These are phyloP conservation scores for Muricea muricata DNA, from an alignment of 92 coral and sea anemone species.

Conservation along the genomic window DNA sequence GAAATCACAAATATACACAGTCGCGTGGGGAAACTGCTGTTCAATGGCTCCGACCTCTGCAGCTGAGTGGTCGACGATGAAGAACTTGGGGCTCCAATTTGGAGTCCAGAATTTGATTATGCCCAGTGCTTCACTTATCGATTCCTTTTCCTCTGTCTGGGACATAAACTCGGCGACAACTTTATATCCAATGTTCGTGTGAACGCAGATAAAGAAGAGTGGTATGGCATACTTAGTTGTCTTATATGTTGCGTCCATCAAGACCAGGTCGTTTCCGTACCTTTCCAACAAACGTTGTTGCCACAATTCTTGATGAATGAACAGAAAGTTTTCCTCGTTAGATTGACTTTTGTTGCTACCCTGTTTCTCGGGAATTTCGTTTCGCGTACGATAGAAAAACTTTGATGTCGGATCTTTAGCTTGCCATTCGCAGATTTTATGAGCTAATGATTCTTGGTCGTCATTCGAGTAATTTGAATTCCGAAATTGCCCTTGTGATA, in stretches of 20 bases:
- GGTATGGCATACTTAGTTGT: conserved; percentile 17
- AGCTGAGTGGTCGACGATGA: conserved; percentile 49
- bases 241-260: not conserved
- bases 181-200: not conserved
- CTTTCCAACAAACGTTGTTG: not conserved
- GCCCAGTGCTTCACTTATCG: conserved; percentile 58
- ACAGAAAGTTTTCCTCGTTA: not conserved
- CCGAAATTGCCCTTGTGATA: conserved; percentile 34
- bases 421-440: conserved; percentile 41
- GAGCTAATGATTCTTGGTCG: conserved; percentile 36
- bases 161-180: not conserved
- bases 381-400: conserved; percentile 50
- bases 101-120: conserved; percentile 58
- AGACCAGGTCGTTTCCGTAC: not conserved
- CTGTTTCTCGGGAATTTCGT: too few species aligned
- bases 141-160: conserved; percentile 42
- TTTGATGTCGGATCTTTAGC: conserved; percentile 26
- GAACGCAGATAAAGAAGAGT: not conserved
- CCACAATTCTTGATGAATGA: not conserved
- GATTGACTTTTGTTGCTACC: too few species aligned
- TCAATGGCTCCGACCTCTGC: conserved; percentile 60
- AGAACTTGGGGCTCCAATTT: conserved; percentile 49
- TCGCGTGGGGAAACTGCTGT: conserved; percentile 18
- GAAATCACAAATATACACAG: conserved; percentile 61
- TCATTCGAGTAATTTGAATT: not conserved